Base-by-base conservation (phyloP, 2,888 invertebrate genomes). In the Ornithoptera alexandrae region DNA sequence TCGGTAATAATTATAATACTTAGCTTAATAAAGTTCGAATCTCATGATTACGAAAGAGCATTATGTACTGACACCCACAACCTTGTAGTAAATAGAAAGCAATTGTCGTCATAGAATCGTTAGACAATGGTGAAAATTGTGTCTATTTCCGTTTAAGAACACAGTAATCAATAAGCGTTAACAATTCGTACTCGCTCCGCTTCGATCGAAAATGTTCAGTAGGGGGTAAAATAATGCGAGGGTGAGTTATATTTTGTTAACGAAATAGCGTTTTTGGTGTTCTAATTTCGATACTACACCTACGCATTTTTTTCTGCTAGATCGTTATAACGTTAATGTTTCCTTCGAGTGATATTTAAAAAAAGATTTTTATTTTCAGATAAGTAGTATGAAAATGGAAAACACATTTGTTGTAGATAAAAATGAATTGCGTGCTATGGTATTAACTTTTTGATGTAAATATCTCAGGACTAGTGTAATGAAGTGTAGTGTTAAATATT, bases 61-160 rank as follows among this genome's bases (percentile, higher is more conserved):
- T 79, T 88, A 84, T 88, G 83, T 82, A 85, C 81, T 89, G 89
- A 87, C 88, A 86, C 82, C 80, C 79, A 83, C 85, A 90, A 88
- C 90, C 90, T 91, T 90, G 90, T 81, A 82, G 78, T 80, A 77
- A 84, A 87, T 90, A 89, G 90, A 91, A 92, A 91, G 90, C 87
- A 86, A 81, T 86, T 83, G 81, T 81, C 76, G 82, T 79, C 80
- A 79, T 81, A 79, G 78, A 83, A 81, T 80, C 75, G 76, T 76
- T 80, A 87, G 81, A 88, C 88, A 88, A 89, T 88, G 81, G 84
- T 78, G 80, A 85, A 86, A 87, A 83, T 84, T 72, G 71, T 76
- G 73, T 77, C 74, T 74, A 83, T 85, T 86, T 88, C 87, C 86
- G 88, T 81, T 78, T 78, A 77, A 68, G 73, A 68, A 60, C 69